Conservation (phyloP, 2,113 vertebrate species). For the Saguinus midas region DNA sequence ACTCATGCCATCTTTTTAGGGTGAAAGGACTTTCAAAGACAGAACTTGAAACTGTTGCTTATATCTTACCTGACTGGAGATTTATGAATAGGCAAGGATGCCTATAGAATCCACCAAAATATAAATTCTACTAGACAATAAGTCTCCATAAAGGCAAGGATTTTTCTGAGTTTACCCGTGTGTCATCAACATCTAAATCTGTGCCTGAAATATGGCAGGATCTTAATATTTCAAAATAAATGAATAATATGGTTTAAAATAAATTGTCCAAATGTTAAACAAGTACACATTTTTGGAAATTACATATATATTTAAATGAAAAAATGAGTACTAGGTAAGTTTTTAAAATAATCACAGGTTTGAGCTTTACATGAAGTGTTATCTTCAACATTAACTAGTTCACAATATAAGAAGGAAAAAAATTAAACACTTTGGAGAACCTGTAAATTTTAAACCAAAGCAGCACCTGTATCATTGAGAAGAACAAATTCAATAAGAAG, state of each 20-base stretch:
- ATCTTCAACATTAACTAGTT: conserved; percentile 27
- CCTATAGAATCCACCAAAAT: not conserved
- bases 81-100: not conserved
- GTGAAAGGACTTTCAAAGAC: conserved; percentile 37
- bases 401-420: not conserved
- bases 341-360: conserved; percentile 47
- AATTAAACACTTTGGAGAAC: not conserved
- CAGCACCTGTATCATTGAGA: conserved; percentile 37
- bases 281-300: conserved; percentile 22
- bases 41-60: not conserved
- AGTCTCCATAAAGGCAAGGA: not conserved
- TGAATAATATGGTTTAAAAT: not conserved
- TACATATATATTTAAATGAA: conserved; percentile 30
- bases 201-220: not conserved
- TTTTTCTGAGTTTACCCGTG: not conserved
- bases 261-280: not conserved
- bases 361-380: conserved; percentile 45
- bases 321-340: not conserved
- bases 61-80: not conserved
- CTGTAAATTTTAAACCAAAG: conserved; percentile 20
- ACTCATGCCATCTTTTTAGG: not conserved
- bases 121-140: not conserved
- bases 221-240: not conserved
- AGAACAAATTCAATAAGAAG: conserved; percentile 43
- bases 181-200: not conserved